Evolutionary conservation across 2,797 vertebrate genomes (phyloP), one percentile per base, ranked within the genome.

Genomic region (Enteromius paludinosus): DNA sequence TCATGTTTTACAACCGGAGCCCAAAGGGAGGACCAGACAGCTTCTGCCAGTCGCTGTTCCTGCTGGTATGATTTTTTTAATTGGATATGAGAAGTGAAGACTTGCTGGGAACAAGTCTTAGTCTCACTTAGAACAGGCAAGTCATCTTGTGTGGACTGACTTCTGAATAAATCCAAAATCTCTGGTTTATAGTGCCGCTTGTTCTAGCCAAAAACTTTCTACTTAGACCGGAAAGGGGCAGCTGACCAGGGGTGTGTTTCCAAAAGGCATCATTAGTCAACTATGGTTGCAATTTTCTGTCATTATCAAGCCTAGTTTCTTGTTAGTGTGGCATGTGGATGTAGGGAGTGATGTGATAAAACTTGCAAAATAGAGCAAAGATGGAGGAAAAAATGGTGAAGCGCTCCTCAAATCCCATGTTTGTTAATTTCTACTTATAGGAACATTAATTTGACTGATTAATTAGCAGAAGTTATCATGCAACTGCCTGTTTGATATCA

Each of bases 1-100:
- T 82, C 61, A 54, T 82, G 71, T 82, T 82, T 82, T 56, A 75
- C 69, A 81, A 68, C 71, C 3, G 23, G 23, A 82, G 35, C 35
- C 61, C 47, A 23, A 45, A 75, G 72, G 80, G 49, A 82, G 47
- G 72, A 82, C 71, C 8, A 74, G 61, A 75, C 47, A 82, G 80
- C 71, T 54, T 45, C 71, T 52, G 54, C n/a, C 45, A 41, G 70
- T 56, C 10, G 11, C 79, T 81, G 59, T 41, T 70, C 30, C 69
- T 65, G 59, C 20, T 54, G 70, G 65, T 41, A 65, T 70, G 35
- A 65, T 52, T 74, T 81, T 81, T 73, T 64, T 30, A 73, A 80
- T 59, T 80, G 66, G 68, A 71, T 62, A 62, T 62, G 25, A 45
- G 66, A 72, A 30, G 43, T 61, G 7, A 81, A 49, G 52, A 70